Evolutionary conservation across 35 echinoderm and acorn worm species (phyloP).

Genomic region (Ophioderma brevispina): DNA sequence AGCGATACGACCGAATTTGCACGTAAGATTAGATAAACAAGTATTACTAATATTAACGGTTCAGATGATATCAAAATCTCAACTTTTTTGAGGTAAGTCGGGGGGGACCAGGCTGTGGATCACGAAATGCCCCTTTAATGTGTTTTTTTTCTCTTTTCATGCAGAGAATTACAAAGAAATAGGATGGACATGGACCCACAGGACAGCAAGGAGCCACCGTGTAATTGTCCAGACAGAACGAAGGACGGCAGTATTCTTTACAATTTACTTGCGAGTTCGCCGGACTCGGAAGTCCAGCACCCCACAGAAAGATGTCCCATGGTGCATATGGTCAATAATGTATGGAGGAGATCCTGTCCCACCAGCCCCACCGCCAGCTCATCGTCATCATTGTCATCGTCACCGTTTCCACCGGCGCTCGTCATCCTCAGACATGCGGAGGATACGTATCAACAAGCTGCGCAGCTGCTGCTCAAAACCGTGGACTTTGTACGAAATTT

Average conservation of each 20-base stretch:
- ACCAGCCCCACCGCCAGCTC: conserved; percentile 2
- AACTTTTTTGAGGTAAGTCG: too few relatives aligned
- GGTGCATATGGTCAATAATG: not conserved
- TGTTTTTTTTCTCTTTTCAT: not conserved
- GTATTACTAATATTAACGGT: not conserved
- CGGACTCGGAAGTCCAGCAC: conserved; percentile 9
- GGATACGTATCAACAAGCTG: conserved; percentile 79
- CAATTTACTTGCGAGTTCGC: conserved; percentile 39
- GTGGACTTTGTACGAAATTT: conserved; percentile 92
- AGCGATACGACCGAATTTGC: too few relatives aligned
- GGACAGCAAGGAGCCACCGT: conserved; percentile 19
- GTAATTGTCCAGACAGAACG: conserved; percentile 58
- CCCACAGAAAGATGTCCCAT: not conserved
- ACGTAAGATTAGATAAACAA: too few relatives aligned
- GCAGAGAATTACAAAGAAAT: not conserved
- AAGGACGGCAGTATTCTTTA: conserved; percentile 61
- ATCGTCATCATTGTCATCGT: not conserved
- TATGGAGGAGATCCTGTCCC: conserved; percentile 7
- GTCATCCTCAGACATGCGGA: conserved; percentile 77
- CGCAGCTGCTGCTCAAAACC: conserved; percentile 91
- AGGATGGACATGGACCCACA: not conserved
- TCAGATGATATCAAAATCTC: not conserved
- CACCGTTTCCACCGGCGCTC: conserved; percentile 57
- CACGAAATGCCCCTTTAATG: too few relatives aligned
- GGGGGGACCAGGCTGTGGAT: too few relatives aligned